Conservation (phyloP, 2,888 invertebrate genomes). For the Exephanes ischioxanthus region DNA sequence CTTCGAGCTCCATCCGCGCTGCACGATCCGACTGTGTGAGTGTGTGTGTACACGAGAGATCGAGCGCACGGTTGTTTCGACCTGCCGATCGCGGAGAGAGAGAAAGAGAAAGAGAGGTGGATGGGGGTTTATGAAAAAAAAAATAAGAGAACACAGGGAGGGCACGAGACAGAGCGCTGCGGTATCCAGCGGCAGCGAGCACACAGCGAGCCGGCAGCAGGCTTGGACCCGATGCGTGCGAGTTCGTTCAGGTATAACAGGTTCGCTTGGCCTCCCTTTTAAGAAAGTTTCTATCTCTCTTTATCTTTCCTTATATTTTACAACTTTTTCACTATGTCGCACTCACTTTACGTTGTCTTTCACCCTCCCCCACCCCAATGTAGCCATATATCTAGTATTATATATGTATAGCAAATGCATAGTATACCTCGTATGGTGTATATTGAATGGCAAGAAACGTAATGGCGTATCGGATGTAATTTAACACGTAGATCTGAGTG, state of each 20-base stretch:
- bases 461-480: neutral
- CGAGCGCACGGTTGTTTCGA: constrained; percentile 46
- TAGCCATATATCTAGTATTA: constrained; percentile 11
- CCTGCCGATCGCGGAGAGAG: constrained; percentile 58
- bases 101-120: constrained; percentile 33
- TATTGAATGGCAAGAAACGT: neutral
- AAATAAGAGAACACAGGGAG: constrained; percentile 53
- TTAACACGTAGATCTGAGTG: neutral
- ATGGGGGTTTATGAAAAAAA: constrained; percentile 16
- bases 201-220: constrained; percentile 54
- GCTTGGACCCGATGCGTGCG: constrained; percentile 74
- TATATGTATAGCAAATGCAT: constrained; percentile 23
- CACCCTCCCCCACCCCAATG: constrained; percentile 40
- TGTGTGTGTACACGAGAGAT: constrained; percentile 35
- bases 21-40: constrained; percentile 38
- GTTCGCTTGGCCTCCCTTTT: constrained; percentile 80
- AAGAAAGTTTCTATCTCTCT: constrained; percentile 69
- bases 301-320: constrained; percentile 33
- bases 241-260: constrained; percentile 82
- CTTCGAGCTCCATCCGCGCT: constrained; percentile 39
- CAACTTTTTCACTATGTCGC: constrained; percentile 49
- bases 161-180: constrained; percentile 35
- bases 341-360: constrained; percentile 50
- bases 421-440: neutral
- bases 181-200: constrained; percentile 40